Evolutionary conservation across 2,797 vertebrate species (phyloP).

Genomic region (Vireo griseus): DNA sequence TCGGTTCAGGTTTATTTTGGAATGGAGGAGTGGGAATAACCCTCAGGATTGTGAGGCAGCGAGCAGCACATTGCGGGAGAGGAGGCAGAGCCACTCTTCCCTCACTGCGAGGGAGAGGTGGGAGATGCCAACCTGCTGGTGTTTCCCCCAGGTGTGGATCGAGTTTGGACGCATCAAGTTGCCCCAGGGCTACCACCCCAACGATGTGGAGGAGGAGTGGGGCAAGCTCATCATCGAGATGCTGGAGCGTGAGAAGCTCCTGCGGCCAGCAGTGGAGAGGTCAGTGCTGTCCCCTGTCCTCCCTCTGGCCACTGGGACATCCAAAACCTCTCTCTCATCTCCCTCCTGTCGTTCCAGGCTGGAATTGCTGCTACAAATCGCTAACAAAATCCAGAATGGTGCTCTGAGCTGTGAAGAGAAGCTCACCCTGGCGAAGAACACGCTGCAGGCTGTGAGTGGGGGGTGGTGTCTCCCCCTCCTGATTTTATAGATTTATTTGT

Average conservation of each 20-base stretch:
- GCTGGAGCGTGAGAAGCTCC: slow-evolving; percentile 93
- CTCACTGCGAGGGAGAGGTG: rapidly evolving
- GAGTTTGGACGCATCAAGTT: slow-evolving; percentile 95
- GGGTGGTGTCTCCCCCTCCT: background rate
- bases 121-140: background rate
- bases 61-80: background rate
- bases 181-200: slow-evolving; percentile 92
- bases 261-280: slow-evolving; percentile 94
- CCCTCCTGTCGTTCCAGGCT: slow-evolving; percentile 72
- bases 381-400: slow-evolving; percentile 96
- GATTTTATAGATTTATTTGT: background rate
- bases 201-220: slow-evolving; percentile 96
- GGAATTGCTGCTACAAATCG: slow-evolving; percentile 91
- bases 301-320: rapidly evolving
- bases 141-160: slow-evolving; percentile 86
- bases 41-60: background rate
- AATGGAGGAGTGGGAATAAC: background rate
- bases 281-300: background rate
- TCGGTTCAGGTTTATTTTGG: background rate
- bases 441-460: slow-evolving; percentile 90
- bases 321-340: background rate
- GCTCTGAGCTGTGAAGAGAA: slow-evolving; percentile 96
- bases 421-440: slow-evolving; percentile 93
- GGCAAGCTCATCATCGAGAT: slow-evolving; percentile 97
- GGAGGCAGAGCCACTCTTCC: background rate